Base-by-base conservation (phyloP, 2,113 vertebrate genomes). In the Leucosticte australis region DNA sequence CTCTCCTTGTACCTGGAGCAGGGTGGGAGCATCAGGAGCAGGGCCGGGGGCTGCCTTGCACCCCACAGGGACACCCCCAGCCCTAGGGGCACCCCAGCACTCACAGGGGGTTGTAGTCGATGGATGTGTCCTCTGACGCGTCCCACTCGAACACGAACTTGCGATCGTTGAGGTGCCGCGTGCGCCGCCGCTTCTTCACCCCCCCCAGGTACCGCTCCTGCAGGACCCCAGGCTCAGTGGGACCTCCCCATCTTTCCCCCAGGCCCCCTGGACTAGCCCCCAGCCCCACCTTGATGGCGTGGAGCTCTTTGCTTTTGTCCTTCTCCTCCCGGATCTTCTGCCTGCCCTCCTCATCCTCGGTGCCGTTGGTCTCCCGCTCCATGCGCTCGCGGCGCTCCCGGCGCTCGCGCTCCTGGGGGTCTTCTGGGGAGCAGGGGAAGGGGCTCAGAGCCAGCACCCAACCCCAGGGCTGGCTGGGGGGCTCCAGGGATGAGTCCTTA, bases 111-210 rank as follows among this genome's bases (percentile, higher is more conserved):
- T 99, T 99, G 97, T 99, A 99, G 95, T 99, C 99, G 0, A 99
- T 98, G 16, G 99, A 99, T 0, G 99, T 99, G 95, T 99, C 99
- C 69, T 99, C 99, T 0, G 99, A 99, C 0, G 99, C 99, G 1
- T 99, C 99, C 99, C 99, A 99, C 97, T 99, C 99, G 6, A 99
- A 99, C 65, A 99, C 99, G 60, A 99, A 99, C 96, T 99, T 99
- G 89, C 99, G 98, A 97, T 99, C 99, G 4, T 99, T 99, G 46
- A 99, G 97, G 97, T 99, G 99, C 49, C 99, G 98, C 8, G 99
- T 99, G 47, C 99, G 97, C 28, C 99, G 97, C 15, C 99, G 98
- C 96, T 99, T 99, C 98, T 99, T 99, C 93, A 99, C 92, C 16
- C 99, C 99, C 0, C 99, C 99, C 20, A 99, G 97, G 95, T 99